Evolutionary conservation across 2,888 invertebrate genomes (phyloP).

Genomic region (Eudemis profundana): DNA sequence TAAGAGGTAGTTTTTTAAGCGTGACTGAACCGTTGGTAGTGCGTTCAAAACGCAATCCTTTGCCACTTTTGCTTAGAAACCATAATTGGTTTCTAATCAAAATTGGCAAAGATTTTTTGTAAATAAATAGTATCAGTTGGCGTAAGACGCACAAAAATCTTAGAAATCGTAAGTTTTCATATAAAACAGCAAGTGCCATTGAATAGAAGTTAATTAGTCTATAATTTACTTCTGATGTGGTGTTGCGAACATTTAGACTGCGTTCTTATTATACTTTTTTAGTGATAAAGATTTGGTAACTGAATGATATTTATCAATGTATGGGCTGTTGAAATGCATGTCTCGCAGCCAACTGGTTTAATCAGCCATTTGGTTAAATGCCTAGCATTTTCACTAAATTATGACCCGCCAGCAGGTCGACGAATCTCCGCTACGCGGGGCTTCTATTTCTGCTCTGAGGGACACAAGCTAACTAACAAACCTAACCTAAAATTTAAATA

Average conservation of each 20-base stretch:
- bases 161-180: constrained; percentile 52
- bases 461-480: too few species aligned
- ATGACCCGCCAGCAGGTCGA: too few species aligned
- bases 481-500: too few species aligned
- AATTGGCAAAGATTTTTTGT: constrained; percentile 65
- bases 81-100: constrained; percentile 50
- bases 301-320: constrained; percentile 12
- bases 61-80: constrained; percentile 52
- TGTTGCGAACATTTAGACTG: constrained; percentile 50
- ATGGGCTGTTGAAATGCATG: constrained; percentile 4
- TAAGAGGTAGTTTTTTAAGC: constrained; percentile 50
- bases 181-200: constrained; percentile 72
- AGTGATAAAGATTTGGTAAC: neutral
- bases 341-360: too few species aligned
- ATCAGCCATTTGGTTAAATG: too few species aligned
- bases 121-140: constrained; percentile 61
- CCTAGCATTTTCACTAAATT: too few species aligned
- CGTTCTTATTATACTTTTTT: constrained; percentile 22
- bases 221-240: constrained; percentile 62
- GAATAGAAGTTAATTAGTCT: constrained; percentile 62
- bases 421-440: too few species aligned
- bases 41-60: constrained; percentile 75
- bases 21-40: constrained; percentile 68
- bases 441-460: too few species aligned
- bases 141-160: constrained; percentile 41